These are phyloP conservation scores for Aphidoletes aphidimyza DNA, from an alignment of 2,888 invertebrate genomes.

Conservation along the genomic window DNA sequence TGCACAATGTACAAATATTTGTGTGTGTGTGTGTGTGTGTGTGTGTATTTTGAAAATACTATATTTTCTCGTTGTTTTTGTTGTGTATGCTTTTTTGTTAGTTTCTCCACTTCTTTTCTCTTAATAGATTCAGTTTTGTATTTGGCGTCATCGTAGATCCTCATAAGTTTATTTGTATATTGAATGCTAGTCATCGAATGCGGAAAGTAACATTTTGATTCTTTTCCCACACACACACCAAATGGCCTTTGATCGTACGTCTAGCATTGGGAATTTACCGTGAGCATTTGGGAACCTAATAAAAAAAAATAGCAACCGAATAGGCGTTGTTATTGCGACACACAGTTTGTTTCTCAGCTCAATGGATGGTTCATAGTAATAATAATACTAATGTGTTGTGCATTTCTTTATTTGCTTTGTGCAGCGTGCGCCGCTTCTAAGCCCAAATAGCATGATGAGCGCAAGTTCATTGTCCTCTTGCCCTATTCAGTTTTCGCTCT, in stretches of 20 bases:
- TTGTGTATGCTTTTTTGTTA: neutral
- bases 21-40: too few relatives aligned
- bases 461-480: conserved; percentile 47
- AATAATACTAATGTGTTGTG: conserved; percentile 29
- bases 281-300: neutral
- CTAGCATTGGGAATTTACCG: neutral
- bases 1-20: neutral
- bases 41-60: too few relatives aligned
- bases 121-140: too few relatives aligned
- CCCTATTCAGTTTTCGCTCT: neutral
- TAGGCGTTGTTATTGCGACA: neutral
- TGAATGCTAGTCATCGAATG: neutral
- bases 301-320: conserved; percentile 8
- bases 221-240: too few relatives aligned
- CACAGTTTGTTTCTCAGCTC: neutral
- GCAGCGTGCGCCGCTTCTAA: conserved; percentile 3
- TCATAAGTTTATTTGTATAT: conserved; percentile 19
- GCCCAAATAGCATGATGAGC: conserved; percentile 4
- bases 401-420: conserved; percentile 21
- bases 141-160: neutral
- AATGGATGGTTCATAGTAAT: neutral
- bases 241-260: neutral
- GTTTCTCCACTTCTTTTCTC: neutral
- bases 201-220: conserved; percentile 17
- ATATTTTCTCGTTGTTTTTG: too few relatives aligned